phyloP scores from a whole-genome alignment of 2,797 vertebrate genomes.

The Psittacula echo region DNA sequence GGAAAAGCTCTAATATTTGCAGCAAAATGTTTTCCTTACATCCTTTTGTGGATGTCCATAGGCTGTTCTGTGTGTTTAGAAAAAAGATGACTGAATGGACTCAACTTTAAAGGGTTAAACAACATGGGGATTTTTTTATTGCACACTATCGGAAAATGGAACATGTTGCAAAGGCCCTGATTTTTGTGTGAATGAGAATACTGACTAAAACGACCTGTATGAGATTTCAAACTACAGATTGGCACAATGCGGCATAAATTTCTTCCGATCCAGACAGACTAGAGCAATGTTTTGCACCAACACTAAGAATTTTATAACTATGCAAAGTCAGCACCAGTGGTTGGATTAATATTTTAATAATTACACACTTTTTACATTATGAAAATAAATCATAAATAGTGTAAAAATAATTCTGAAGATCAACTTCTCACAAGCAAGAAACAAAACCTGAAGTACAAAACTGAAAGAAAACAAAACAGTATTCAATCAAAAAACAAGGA shows the following conservation, averaged over 20 bases:
- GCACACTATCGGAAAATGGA: not conserved
- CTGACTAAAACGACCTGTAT: not conserved
- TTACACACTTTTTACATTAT: slow-evolving; percentile 87
- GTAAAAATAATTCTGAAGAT: slow-evolving; percentile 88
- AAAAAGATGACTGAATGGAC: not conserved
- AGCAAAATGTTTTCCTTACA: not conserved
- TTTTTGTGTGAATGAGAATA: not conserved
- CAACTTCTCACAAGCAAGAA: slow-evolving; percentile 84
- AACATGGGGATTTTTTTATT: not conserved
- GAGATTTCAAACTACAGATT: not conserved
- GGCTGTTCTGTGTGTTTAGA: not conserved
- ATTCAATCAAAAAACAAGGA: slow-evolving; percentile 72
- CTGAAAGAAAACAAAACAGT: slow-evolving; percentile 73
- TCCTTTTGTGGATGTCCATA: not conserved
- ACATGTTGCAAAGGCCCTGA: not conserved
- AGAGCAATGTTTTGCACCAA: slow-evolving; percentile 15
- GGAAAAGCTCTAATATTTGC: not conserved
- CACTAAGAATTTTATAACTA: slow-evolving; percentile 67
- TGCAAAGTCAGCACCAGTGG: slow-evolving; percentile 63
- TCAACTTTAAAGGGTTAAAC: not conserved
- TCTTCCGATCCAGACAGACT: not conserved
- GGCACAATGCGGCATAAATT: not conserved
- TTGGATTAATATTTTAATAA: slow-evolving; percentile 83
- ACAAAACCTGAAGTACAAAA: slow-evolving; percentile 77
- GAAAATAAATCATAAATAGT: slow-evolving; percentile 89